Base-by-base conservation (phyloP, 2,888 invertebrate species). In the Malthinus seriepunctatus region DNA sequence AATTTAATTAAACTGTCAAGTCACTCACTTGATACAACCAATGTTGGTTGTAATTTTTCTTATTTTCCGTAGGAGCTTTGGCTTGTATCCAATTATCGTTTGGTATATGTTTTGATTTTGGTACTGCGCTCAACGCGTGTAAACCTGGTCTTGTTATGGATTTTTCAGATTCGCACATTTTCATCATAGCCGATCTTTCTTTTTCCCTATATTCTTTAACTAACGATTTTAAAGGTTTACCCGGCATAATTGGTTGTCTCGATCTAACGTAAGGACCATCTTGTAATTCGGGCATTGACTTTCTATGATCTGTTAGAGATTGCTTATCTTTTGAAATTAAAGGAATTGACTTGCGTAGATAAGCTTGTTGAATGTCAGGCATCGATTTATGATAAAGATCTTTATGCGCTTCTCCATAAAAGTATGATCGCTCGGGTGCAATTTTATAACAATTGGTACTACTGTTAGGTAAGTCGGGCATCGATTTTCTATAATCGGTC, bases 1-100 rank as follows among this genome's bases (percentile, higher is more conserved):
- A 6, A 32, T 35, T 45, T 46, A 34, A 33, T 34, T 32, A 33
- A 46, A 32, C 42, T 23, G 2, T 45, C 23, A 47, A 44, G n/a
- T 8, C 11, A 46, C 51, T 35, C 38, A 89, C 89, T 82, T 90
- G 90, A 74, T 93, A 88, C n/a, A 96, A 82, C 95, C 95, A 95
- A 75, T 96, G 95, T 69, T 94, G 91, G 70, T 85, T 86, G 71
- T 89, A 89, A 72, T 87, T 88, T 68, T 85, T 87, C 68, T 85
- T 87, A 14, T 63, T 65, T 62, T 78, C 77, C 0, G 86, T 83
- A 70, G 86, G 81, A 3, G 80, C 79, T 64, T 84, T 87, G 44
- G 86, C 82, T 71, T 87, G 89, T 69, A 90, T 83, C 87, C 91
- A 90, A 60, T 89, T 88, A 51, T 86, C 82, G 63, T 82, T 85